A percentile compares a stretch with the other conserved stretches of the same genome.
phyloP scores from a whole-genome alignment of 2,888 invertebrate species.

The Rhagophthalmus giganteus region DNA sequence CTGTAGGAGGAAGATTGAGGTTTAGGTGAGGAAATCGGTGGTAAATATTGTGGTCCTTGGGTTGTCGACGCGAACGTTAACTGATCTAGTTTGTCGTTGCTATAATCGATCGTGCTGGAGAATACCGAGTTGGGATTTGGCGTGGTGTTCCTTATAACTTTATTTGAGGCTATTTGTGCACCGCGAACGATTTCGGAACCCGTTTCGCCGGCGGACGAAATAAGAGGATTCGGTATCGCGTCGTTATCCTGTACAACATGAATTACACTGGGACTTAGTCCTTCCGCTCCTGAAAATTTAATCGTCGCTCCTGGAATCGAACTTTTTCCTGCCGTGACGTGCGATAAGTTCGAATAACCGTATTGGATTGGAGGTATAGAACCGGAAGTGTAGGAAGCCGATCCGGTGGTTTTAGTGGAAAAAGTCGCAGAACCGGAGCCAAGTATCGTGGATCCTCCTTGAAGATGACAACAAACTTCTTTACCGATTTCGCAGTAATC shows the following conservation, averaged over 20 bases:
- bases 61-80: constrained; percentile 49
- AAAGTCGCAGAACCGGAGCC: background rate
- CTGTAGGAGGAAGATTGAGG: constrained; percentile 26
- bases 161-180: constrained; percentile 38
- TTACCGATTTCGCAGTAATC: constrained; percentile 51
- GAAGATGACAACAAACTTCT: constrained; percentile 53
- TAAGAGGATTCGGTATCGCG: constrained; percentile 38
- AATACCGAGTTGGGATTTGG: constrained; percentile 38
- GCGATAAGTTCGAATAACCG: constrained; percentile 19
- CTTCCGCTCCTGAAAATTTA: constrained; percentile 40
- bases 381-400: constrained; percentile 1
- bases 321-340: constrained; percentile 45
- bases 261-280: constrained; percentile 45
- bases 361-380: background rate
- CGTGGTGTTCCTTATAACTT: constrained; percentile 48
- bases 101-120: constrained; percentile 48
- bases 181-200: constrained; percentile 37
- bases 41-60: constrained; percentile 52
- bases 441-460: constrained; percentile 3
- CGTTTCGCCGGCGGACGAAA: constrained; percentile 45
- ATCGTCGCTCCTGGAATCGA: constrained; percentile 41
- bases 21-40: constrained; percentile 41
- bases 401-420: background rate
- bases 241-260: constrained; percentile 40
- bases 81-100: constrained; percentile 46